Percentiles rank a stretch among this genome's conserved stretches.
These are phyloP conservation scores for Noctua comes DNA, from an alignment of 2,888 invertebrate species.

Conservation along the genomic window DNA sequence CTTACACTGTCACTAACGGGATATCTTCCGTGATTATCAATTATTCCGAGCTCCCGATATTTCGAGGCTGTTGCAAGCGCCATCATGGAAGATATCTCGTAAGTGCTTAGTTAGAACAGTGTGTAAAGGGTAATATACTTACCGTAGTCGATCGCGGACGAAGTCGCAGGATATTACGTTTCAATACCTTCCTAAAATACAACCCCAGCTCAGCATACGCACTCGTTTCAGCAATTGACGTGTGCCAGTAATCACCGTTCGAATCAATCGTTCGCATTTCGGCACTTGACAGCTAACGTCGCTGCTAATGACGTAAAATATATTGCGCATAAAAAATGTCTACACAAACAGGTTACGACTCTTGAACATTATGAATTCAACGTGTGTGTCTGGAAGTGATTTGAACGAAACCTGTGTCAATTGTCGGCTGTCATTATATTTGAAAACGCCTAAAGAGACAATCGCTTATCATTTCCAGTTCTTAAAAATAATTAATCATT, in stretches of 20 bases:
- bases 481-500: slow-evolving; percentile 45
- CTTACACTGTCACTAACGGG: too few relatives aligned
- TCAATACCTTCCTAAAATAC: background rate
- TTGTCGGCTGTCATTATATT: too few relatives aligned
- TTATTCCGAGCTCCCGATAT: too few relatives aligned
- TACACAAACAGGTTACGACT: background rate
- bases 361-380: slow-evolving; percentile 38
- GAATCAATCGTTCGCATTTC: slow-evolving; percentile 53
- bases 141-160: background rate
- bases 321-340: slow-evolving; percentile 44
- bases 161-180: background rate
- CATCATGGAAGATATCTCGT: too few relatives aligned
- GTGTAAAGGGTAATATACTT: background rate
- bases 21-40: too few relatives aligned
- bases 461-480: slow-evolving; percentile 38
- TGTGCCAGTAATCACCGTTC: slow-evolving; percentile 39
- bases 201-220: background rate
- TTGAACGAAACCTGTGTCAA: slow-evolving; percentile 13
- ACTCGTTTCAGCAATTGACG: slow-evolving; percentile 42
- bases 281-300: slow-evolving; percentile 43
- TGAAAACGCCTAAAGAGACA: slow-evolving; percentile 19
- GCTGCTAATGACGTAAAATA: slow-evolving; percentile 49
- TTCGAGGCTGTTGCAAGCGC: too few relatives aligned
- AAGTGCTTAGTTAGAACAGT: too few relatives aligned
- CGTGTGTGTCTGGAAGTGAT: slow-evolving; percentile 6